Conservation (phyloP, 2,888 invertebrate genomes). For the Odontocerum albicorne region DNA sequence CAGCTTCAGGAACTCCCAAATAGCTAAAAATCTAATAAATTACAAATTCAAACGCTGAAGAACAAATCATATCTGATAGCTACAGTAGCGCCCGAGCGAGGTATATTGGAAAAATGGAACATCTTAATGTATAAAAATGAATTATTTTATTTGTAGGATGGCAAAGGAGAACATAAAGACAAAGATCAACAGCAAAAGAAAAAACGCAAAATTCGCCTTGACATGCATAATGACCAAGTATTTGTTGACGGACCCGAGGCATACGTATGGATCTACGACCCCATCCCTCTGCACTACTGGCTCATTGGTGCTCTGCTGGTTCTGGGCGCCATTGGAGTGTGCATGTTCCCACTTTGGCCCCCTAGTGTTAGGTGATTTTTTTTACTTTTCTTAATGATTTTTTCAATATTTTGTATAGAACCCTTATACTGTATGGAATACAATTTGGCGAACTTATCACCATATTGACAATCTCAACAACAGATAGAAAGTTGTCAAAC, state of each 20-base stretch:
- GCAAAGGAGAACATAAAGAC: conserved; percentile 47
- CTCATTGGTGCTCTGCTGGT: conserved; percentile 88
- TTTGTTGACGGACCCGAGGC: conserved; percentile 95
- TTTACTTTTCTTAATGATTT: not conserved
- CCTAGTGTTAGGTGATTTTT: conserved; percentile 74
- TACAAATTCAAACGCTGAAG: no score
- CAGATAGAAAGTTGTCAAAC: no score
- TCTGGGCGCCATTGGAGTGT: conserved; percentile 90
- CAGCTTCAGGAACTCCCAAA: no score
- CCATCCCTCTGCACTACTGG: conserved; percentile 93
- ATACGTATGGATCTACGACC: conserved; percentile 98
- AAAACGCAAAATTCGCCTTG: conserved; percentile 91
- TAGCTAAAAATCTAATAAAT: no score
- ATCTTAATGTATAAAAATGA: no score
- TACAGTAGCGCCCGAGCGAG: no score
- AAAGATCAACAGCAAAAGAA: conserved; percentile 72
- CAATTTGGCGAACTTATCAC: no score
- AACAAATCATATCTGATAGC: no score
- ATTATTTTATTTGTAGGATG: conserved; percentile 38
- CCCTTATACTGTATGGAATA: no score
- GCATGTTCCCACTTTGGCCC: conserved; percentile 99
- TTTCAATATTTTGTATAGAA: no score
- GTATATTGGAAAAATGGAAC: no score
- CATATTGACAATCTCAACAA: no score
- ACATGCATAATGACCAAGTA: conserved; percentile 94